These are phyloP conservation scores for Tokudaia tokunoshimensis DNA, from an alignment of 2,797 vertebrate species.

Conservation along the genomic window DNA sequence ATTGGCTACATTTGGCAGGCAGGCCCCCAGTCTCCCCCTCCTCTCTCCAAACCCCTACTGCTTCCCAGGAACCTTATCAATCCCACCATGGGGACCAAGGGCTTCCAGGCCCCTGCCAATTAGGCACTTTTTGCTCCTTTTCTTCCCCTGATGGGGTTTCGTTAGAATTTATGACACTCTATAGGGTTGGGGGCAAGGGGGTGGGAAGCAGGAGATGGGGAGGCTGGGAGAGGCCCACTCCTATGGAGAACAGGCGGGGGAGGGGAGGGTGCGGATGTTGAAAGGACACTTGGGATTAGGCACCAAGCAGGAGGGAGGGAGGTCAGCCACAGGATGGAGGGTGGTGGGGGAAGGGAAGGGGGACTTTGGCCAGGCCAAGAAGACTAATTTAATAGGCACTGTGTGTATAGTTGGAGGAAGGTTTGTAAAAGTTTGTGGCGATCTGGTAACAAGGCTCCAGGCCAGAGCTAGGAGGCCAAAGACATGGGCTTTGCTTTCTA, in stretches of 20 bases:
- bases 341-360: constrained; percentile 57
- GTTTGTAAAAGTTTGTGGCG: constrained; percentile 68
- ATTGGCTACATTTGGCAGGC: constrained; percentile 88
- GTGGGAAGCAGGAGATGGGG: constrained; percentile 77
- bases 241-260: constrained; percentile 71
- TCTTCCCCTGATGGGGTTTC: constrained; percentile 81
- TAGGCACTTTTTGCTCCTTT: constrained; percentile 78
- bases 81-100: constrained; percentile 81
- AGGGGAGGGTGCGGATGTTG: constrained; percentile 58
- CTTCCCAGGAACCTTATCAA: constrained; percentile 87
- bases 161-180: constrained; percentile 78
- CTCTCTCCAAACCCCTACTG: constrained; percentile 78
- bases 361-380: constrained; percentile 75
- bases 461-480: constrained; percentile 35
- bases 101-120: constrained; percentile 83
- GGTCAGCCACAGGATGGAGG: constrained; percentile 44
- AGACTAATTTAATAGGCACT: constrained; percentile 77
- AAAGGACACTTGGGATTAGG: constrained; percentile 58
- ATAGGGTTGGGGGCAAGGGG: constrained; percentile 77
- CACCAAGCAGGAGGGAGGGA: constrained; percentile 37
- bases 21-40: constrained; percentile 77
- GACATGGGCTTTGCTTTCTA: constrained; percentile 27
- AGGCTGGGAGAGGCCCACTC: constrained; percentile 62
- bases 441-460: constrained; percentile 35
- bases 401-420: constrained; percentile 61